A percentile compares a stretch with the other conserved stretches of the same genome.
phyloP scores from a whole-genome alignment of 1,140 invertebrate species.

The Polyergus mexicanus region DNA sequence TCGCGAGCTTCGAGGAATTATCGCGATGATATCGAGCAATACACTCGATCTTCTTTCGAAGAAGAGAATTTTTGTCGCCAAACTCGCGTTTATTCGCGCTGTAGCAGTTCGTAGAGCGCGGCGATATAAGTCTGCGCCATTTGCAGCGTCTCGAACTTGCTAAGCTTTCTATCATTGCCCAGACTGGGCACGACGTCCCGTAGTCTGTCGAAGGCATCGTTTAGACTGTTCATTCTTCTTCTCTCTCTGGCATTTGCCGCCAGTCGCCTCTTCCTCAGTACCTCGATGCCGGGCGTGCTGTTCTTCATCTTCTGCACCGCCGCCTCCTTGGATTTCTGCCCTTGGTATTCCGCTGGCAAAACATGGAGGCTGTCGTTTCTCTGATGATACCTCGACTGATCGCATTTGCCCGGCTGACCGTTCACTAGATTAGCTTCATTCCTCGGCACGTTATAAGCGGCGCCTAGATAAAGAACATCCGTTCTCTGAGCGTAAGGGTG shows the following conservation, averaged over 20 bases:
- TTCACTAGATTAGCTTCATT: conserved; percentile 53
- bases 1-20: background rate
- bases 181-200: conserved; percentile 93
- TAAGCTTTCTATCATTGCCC: conserved; percentile 92
- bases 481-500: conserved; percentile 66
- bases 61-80: background rate
- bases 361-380: conserved; percentile 64
- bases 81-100: conserved; percentile 74
- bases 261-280: conserved; percentile 92
- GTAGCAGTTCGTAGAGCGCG: conserved; percentile 90
- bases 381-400: conserved; percentile 64
- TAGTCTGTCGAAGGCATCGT: conserved; percentile 93
- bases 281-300: conserved; percentile 85
- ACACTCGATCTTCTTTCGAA: conserved; percentile 26
- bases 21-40: background rate
- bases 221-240: conserved; percentile 93
- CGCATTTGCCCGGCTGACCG: conserved; percentile 56
- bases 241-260: conserved; percentile 93
- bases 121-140: conserved; percentile 96
- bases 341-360: conserved; percentile 65
- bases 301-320: conserved; percentile 81
- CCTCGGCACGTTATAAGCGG: conserved; percentile 66
- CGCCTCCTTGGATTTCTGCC: conserved; percentile 75
- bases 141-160: conserved; percentile 95
- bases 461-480: conserved; percentile 70